Conservation (phyloP, 2,888 invertebrate species). For the Agrotis ipsilon region DNA sequence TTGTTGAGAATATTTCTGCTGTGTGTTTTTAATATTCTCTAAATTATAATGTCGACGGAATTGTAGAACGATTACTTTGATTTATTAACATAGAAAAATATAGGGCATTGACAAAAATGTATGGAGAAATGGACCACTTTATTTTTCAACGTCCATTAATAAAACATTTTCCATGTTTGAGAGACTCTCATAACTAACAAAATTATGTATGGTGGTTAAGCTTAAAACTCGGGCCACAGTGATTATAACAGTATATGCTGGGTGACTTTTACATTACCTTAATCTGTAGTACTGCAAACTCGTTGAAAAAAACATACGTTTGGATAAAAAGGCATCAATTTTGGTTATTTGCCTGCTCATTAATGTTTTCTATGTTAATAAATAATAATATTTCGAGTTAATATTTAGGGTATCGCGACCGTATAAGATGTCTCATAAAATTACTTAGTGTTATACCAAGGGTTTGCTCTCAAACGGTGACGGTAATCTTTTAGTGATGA, state of each 20-base stretch:
- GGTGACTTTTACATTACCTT: not conserved
- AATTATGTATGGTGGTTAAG: not conserved
- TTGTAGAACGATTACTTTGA: slow-evolving; percentile 2
- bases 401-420: slow-evolving; percentile 8
- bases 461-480: slow-evolving; percentile 42
- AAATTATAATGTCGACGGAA: slow-evolving; percentile 31
- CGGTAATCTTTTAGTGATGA: slow-evolving; percentile 33
- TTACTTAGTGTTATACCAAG: slow-evolving; percentile 22
- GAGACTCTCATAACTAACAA: not conserved
- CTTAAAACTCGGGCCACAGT: not conserved
- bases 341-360: not conserved
- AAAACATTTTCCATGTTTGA: not conserved
- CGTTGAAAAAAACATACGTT: no score
- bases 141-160: not conserved
- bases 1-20: slow-evolving; percentile 31
- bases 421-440: slow-evolving; percentile 12
- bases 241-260: not conserved
- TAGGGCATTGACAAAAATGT: not conserved
- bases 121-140: not conserved
- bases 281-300: not conserved
- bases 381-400: slow-evolving; percentile 3
- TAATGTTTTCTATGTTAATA: slow-evolving; percentile 3
- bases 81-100: slow-evolving; percentile 2
- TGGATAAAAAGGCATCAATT: not conserved
- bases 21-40: slow-evolving; percentile 4